These are phyloP conservation scores for Podargus strigoides DNA, from an alignment of 2,797 vertebrate genomes.

Conservation along the genomic window DNA sequence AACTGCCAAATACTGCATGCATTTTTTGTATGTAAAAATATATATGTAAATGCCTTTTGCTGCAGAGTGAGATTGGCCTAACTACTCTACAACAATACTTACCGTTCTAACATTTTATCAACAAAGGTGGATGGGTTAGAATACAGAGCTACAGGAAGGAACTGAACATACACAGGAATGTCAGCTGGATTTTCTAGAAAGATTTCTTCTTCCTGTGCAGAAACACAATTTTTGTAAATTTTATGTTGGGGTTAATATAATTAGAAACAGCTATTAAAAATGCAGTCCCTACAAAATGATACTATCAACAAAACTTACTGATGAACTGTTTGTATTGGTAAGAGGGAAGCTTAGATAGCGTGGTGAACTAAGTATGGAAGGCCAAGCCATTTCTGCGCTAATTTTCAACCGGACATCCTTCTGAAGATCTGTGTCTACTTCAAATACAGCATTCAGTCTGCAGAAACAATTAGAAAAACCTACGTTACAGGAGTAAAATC, in stretches of 20 bases:
- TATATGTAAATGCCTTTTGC: background rate
- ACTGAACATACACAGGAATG: conserved; percentile 87
- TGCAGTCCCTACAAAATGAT: background rate
- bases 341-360: conserved; percentile 87
- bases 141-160: conserved; percentile 90
- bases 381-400: conserved; percentile 90
- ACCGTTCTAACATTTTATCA: conserved; percentile 89
- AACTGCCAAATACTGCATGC: background rate
- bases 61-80: background rate
- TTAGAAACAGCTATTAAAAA: background rate
- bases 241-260: background rate
- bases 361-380: conserved; percentile 86
- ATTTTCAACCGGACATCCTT: conserved; percentile 89
- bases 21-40: background rate
- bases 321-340: conserved; percentile 93
- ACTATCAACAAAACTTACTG: conserved; percentile 80
- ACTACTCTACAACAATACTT: conserved; percentile 9
- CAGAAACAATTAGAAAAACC: background rate
- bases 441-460: conserved; percentile 88
- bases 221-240: background rate
- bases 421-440: conserved; percentile 97
- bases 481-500: background rate
- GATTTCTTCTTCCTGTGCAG: conserved; percentile 88
- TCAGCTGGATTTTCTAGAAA: conserved; percentile 93
- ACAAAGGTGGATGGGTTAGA: conserved; percentile 86